Conservation (phyloP, 2,797 vertebrate genomes). For the Sarcoramphus papa region DNA sequence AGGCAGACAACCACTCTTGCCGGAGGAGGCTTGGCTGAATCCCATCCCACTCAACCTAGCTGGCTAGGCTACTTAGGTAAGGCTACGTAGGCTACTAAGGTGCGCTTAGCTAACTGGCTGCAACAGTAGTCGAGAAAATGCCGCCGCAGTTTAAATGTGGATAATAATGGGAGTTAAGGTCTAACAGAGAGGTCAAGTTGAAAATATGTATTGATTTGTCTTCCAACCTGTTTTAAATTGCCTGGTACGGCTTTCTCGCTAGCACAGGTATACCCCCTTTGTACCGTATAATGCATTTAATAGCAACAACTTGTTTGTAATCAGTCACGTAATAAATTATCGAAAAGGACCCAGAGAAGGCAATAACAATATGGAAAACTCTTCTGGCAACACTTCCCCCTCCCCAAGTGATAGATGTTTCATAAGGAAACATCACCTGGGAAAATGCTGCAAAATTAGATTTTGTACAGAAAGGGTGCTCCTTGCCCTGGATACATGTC, state of each 20-base stretch:
- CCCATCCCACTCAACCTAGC: not conserved
- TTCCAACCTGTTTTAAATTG: not conserved
- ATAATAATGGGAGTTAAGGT: not conserved
- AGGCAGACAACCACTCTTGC: not conserved
- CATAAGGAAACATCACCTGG: not conserved
- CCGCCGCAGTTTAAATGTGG: not conserved
- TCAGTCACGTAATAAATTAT: not conserved
- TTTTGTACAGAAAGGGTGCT: not conserved
- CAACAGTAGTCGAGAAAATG: not conserved
- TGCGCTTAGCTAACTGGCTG: not conserved
- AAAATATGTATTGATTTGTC: not conserved
- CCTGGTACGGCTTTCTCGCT: rapidly evolving
- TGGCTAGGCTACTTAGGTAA: not conserved
- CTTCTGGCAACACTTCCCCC: not conserved
- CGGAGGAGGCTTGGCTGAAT: not conserved
- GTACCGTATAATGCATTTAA: not conserved
- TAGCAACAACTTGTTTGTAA: not conserved
- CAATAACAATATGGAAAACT: not conserved
- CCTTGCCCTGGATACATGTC: not conserved
- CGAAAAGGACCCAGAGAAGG: not conserved
- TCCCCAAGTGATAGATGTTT: not conserved
- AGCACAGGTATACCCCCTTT: not conserved
- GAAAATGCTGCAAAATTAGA: not conserved
- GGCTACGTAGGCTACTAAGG: not conserved
- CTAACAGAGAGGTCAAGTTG: not conserved